Conservation (phyloP, 2,113 vertebrate species). For the Carlito syrichta region DNA sequence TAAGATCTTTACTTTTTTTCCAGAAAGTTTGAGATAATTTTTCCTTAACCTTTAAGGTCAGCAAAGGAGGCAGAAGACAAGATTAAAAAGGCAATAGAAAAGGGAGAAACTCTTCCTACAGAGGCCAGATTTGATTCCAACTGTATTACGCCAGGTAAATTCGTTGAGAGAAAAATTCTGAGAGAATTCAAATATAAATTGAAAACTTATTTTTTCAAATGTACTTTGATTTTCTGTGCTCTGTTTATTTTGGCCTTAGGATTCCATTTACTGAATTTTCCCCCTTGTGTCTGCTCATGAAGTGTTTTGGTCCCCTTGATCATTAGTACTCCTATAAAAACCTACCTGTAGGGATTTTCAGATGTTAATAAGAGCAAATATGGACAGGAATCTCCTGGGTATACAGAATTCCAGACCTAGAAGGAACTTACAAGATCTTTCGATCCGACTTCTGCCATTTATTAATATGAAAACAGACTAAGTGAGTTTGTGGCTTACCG, state of each 20-base stretch:
- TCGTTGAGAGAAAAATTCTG: background rate
- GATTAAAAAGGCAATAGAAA: slow-evolving; percentile 98
- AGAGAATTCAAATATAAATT: slow-evolving; percentile 23
- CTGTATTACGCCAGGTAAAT: slow-evolving; percentile 96
- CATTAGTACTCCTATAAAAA: background rate
- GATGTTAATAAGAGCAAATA: background rate
- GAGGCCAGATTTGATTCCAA: slow-evolving; percentile 99
- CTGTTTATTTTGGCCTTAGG: background rate
- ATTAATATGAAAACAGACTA: background rate
- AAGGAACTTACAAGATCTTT: background rate
- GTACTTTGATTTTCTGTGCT: background rate
- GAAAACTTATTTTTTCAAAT: background rate
- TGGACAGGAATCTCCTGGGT: background rate
- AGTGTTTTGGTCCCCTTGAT: background rate
- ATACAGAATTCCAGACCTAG: background rate
- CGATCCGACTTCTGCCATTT: background rate
- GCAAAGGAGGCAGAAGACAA: slow-evolving; percentile 99
- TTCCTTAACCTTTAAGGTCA: slow-evolving; percentile 84
- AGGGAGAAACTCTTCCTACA: slow-evolving; percentile 95
- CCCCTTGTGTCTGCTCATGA: background rate
- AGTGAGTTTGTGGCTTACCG: background rate
- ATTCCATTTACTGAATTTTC: background rate
- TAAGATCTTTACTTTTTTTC: background rate
- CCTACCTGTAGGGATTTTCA: background rate
- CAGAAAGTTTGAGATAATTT: slow-evolving; percentile 16